phyloP scores from a whole-genome alignment of 2,888 invertebrate species.

The Xanthorhoe designata region DNA sequence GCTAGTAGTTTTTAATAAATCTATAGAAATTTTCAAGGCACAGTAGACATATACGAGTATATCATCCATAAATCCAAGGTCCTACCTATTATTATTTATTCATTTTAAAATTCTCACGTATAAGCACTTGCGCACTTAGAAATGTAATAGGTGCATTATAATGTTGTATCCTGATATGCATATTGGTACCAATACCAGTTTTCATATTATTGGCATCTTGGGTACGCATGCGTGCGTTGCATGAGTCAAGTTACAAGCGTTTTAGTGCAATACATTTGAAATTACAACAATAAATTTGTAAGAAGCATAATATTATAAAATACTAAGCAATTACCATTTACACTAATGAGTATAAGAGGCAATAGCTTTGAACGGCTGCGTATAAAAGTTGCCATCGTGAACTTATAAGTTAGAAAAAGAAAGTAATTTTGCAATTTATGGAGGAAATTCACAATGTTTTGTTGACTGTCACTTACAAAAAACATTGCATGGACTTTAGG shows the following conservation, averaged over 20 bases:
- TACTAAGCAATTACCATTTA: too few relatives aligned
- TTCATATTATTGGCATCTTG: slow-evolving; percentile 28
- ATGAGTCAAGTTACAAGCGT: slow-evolving; percentile 15
- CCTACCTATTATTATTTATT: not conserved
- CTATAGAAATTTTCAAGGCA: too few relatives aligned
- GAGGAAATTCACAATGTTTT: too few relatives aligned
- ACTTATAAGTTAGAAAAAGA: not conserved
- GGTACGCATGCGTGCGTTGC: slow-evolving; percentile 10
- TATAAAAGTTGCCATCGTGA: not conserved
- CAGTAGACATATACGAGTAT: too few relatives aligned
- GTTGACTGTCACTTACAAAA: too few relatives aligned
- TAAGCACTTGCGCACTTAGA: not conserved
- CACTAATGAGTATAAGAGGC: too few relatives aligned
- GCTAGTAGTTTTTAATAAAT: too few relatives aligned
- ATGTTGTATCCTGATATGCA: slow-evolving; percentile 14
- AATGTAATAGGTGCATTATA: slow-evolving; percentile 20
- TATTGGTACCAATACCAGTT: slow-evolving; percentile 27
- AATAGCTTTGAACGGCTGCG: not conserved
- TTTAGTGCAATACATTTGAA: not conserved
- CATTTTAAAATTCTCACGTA: not conserved
- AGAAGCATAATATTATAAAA: too few relatives aligned
- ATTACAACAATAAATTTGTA: not conserved
- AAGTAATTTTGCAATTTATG: too few relatives aligned
- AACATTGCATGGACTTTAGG: too few relatives aligned
- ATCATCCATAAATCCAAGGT: too few relatives aligned